Evolutionary conservation across 2,113 vertebrate species (phyloP).

Genomic region (Micromys minutus): DNA sequence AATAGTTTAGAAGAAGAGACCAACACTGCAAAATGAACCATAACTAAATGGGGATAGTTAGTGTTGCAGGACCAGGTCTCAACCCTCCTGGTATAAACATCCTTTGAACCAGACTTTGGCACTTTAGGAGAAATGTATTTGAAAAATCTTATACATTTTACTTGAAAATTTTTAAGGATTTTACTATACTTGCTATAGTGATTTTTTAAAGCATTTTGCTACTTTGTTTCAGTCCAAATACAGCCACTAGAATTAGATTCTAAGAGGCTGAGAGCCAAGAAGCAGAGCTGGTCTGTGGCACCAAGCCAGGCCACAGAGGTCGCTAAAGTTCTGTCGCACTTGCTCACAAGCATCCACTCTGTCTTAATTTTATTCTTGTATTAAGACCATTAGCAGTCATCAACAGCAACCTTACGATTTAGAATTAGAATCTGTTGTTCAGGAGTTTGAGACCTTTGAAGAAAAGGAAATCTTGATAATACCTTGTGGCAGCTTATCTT

Average conservation of each 20-base stretch:
- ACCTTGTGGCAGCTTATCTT: not conserved
- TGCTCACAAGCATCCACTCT: not conserved
- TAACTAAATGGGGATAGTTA: not conserved
- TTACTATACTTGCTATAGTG: conserved; percentile 36
- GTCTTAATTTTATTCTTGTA: conserved; percentile 6
- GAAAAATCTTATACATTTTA: conserved; percentile 21
- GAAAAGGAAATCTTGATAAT: not conserved
- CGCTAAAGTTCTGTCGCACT: not conserved
- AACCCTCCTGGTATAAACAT: not conserved
- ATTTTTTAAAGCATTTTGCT: not conserved
- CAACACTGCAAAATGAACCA: not conserved
- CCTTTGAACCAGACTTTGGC: conserved; percentile 2
- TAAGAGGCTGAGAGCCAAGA: not conserved
- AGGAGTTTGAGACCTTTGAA: not conserved
- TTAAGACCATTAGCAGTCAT: not conserved
- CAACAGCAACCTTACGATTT: conserved; percentile 1
- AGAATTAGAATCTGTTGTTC: conserved; percentile 24
- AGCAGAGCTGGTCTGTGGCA: not conserved
- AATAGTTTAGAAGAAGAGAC: not conserved
- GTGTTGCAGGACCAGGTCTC: not conserved
- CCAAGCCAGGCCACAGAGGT: not conserved
- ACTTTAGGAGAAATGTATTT: conserved; percentile 5
- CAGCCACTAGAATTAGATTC: not conserved
- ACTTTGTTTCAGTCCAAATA: not conserved
- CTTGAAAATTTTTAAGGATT: not conserved